These are phyloP conservation scores for Chlorops oryzae DNA, from an alignment of 1,140 invertebrate genomes.

Conservation along the genomic window DNA sequence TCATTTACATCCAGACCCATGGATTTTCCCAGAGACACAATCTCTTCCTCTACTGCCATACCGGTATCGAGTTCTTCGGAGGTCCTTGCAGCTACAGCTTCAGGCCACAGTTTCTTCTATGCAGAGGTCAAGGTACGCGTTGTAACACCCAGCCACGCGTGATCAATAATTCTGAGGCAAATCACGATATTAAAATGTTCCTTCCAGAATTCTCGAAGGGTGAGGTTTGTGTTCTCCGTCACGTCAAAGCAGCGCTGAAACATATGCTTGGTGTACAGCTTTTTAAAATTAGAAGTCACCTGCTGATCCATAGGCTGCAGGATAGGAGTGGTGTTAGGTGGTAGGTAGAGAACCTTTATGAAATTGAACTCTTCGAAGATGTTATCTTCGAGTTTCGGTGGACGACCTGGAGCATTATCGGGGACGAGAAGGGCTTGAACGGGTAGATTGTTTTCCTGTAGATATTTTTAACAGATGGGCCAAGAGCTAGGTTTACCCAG, in stretches of 20 bases:
- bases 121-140: neutral
- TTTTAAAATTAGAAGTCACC: conserved; percentile 8
- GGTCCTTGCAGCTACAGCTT: neutral
- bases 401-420: conserved; percentile 3
- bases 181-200: neutral
- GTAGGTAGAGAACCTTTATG: conserved; percentile 3
- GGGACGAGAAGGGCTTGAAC: too few relatives aligned
- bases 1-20: neutral
- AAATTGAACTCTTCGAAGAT: neutral
- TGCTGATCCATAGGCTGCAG: conserved; percentile 2
- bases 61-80: neutral
- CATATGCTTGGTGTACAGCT: neutral
- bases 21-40: neutral
- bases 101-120: neutral
- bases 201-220: conserved; percentile 6
- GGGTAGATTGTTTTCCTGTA: too few relatives aligned
- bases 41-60: conserved; percentile 2
- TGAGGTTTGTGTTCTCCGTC: neutral
- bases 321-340: neutral
- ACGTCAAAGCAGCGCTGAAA: neutral
- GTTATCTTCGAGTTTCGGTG: neutral
- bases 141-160: conserved; percentile 2
- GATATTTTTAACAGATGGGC: too few relatives aligned
- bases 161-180: neutral
- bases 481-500: too few relatives aligned